Conservation (phyloP, 2,888 invertebrate genomes). For the Pristionchus japonicus region DNA sequence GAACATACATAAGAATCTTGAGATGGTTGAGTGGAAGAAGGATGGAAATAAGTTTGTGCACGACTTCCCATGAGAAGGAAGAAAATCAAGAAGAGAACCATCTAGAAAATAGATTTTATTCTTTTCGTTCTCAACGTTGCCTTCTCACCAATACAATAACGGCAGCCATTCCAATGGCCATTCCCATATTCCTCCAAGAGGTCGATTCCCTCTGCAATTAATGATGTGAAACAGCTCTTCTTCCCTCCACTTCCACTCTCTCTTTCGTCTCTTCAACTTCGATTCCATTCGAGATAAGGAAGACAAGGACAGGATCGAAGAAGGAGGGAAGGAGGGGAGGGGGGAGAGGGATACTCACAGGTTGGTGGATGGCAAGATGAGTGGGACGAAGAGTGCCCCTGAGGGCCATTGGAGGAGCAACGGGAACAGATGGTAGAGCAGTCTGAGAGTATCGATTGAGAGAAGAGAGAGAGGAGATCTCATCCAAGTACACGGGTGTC, state of each 20-base stretch:
- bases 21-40: background rate
- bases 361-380: conserved; percentile 63
- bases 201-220: conserved; percentile 8
- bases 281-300: conserved; percentile 11
- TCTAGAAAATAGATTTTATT: conserved; percentile 11
- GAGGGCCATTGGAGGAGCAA: conserved; percentile 58
- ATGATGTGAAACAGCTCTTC: background rate
- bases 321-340: background rate
- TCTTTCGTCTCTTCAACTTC: conserved; percentile 7
- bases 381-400: conserved; percentile 55
- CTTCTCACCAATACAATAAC: conserved; percentile 39
- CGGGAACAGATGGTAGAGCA: conserved; percentile 49
- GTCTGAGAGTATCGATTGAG: too few species aligned
- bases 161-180: conserved; percentile 28
- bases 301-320: background rate
- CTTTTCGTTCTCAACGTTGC: background rate
- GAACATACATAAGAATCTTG: background rate
- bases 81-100: conserved; percentile 1
- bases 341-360: conserved; percentile 50
- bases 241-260: background rate
- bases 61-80: conserved; percentile 39
- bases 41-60: conserved; percentile 25
- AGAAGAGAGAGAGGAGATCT: too few species aligned
- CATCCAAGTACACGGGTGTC: background rate
- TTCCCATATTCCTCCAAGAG: conserved; percentile 27